Evolutionary conservation across 2,888 invertebrate genomes (phyloP).

Genomic region (Portevinia maculata): DNA sequence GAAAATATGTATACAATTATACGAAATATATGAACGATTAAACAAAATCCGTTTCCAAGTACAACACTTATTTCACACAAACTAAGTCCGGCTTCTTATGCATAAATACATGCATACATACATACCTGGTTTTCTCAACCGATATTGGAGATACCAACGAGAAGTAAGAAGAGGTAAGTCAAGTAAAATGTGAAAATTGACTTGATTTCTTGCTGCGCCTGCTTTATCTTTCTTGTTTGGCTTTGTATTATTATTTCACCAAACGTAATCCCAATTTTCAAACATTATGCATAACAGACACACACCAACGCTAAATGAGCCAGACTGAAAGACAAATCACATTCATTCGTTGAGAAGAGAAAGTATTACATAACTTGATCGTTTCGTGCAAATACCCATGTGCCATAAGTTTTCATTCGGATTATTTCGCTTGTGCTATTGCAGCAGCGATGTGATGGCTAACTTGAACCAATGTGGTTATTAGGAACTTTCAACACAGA

Average conservation of each 20-base stretch:
- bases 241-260: constrained; percentile 15
- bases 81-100: constrained; percentile 23
- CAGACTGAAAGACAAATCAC: constrained; percentile 13
- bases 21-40: constrained; percentile 14
- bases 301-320: constrained; percentile 12
- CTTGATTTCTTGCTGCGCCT: constrained; percentile 28
- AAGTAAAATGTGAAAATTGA: constrained; percentile 23
- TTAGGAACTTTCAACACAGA: constrained; percentile 27
- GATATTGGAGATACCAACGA: constrained; percentile 4
- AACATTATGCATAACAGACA: constrained; percentile 36
- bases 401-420: constrained; percentile 28
- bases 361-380: constrained; percentile 48
- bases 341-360: constrained; percentile 45
- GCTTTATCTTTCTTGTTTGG: constrained; percentile 1
- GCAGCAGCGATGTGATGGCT: constrained; percentile 27
- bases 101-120: background rate
- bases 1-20: constrained; percentile 1
- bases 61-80: constrained; percentile 7
- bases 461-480: constrained; percentile 11
- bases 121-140: constrained; percentile 7
- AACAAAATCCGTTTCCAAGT: constrained; percentile 2
- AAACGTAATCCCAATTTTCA: constrained; percentile 35
- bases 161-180: no score
- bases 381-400: constrained; percentile 54
- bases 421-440: constrained; percentile 40